Percentiles rank a stretch among this genome's conserved stretches.
Conservation (phyloP, 1,140 invertebrate genomes). For the Eumaeus atala region DNA sequence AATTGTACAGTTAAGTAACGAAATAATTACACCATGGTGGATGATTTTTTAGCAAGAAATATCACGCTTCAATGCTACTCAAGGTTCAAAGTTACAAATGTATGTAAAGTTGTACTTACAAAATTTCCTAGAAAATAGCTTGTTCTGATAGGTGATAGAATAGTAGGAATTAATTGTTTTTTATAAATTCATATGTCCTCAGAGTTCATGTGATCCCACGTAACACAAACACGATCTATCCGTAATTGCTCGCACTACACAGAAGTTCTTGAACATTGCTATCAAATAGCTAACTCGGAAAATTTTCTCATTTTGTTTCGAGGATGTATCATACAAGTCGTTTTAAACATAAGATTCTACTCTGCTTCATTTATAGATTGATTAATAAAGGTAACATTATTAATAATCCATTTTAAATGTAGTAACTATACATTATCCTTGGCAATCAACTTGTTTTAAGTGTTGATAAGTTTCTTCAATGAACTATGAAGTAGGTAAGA, state of each 20-base stretch:
- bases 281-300: background rate
- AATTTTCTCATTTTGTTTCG: background rate
- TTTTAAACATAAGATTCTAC: conserved; percentile 1
- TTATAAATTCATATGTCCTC: background rate
- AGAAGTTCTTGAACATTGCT: background rate
- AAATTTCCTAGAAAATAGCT: background rate
- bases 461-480: too few species aligned
- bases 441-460: too few species aligned
- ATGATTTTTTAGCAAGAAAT: conserved; percentile 3
- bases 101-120: conserved; percentile 11
- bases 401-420: background rate
- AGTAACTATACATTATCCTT: background rate
- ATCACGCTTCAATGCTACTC: conserved; percentile 14
- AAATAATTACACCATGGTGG: conserved; percentile 14
- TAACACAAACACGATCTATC: background rate
- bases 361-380: background rate
- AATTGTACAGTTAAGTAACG: conserved; percentile 19
- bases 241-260: background rate
- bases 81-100: conserved; percentile 11
- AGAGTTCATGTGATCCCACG: background rate
- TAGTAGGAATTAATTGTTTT: background rate
- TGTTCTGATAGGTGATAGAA: background rate
- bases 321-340: too few species aligned
- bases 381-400: too few species aligned
- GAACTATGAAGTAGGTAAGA: too few species aligned